A percentile compares a stretch with the other conserved stretches of the same genome.
These are phyloP conservation scores for Drosophila carrolli DNA, from an alignment of 1,140 invertebrate genomes.

Conservation along the genomic window DNA sequence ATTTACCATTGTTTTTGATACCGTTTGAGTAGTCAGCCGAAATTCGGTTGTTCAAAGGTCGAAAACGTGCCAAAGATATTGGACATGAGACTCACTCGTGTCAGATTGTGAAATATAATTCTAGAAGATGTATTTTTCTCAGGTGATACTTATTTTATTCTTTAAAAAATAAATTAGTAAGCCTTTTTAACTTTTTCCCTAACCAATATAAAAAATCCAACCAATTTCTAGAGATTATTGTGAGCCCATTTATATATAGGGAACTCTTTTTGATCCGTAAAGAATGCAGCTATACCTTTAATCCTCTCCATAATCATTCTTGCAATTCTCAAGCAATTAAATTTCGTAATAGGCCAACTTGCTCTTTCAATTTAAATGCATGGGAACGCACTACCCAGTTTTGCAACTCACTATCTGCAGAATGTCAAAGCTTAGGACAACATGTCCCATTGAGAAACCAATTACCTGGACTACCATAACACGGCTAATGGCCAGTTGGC, in stretches of 20 bases:
- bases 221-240: too few relatives aligned
- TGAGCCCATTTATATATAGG: too few relatives aligned
- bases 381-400: neutral
- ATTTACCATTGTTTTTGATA: slow-evolving; percentile 3
- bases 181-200: too few relatives aligned
- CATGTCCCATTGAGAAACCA: slow-evolving; percentile 33
- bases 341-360: slow-evolving; percentile 1
- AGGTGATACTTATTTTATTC: neutral
- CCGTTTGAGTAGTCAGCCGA: slow-evolving; percentile 12
- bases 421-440: slow-evolving; percentile 33
- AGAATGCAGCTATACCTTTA: neutral
- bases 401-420: slow-evolving; percentile 1
- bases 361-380: slow-evolving; percentile 35
- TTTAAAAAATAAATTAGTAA: neutral
- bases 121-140: neutral
- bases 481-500: slow-evolving; percentile 22
- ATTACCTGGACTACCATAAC: slow-evolving; percentile 45
- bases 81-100: slow-evolving; percentile 37
- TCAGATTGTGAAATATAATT: slow-evolving; percentile 27
- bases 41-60: slow-evolving; percentile 19
- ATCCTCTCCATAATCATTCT: neutral
- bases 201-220: neutral
- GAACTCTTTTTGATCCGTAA: too few relatives aligned
- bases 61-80: slow-evolving; percentile 51
- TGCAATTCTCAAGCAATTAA: slow-evolving; percentile 18